phyloP scores from a whole-genome alignment of 1,140 invertebrate genomes.

The Paramacrobiotus metropolitanus region DNA sequence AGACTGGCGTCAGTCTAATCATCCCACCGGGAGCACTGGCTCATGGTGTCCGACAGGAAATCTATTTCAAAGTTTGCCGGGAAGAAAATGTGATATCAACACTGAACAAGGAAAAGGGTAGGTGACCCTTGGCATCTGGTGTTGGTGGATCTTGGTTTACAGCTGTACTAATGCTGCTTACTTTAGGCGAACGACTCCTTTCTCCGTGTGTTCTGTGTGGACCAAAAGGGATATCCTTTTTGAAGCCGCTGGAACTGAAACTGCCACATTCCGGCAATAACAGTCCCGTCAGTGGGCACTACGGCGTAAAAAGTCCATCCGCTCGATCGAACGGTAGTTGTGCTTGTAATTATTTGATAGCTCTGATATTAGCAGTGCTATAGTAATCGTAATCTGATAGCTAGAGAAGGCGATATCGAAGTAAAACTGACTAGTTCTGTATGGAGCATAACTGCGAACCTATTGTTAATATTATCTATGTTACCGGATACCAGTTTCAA shows the following conservation, averaged over 20 bases:
- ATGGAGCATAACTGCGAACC: no score
- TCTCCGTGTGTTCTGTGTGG: conserved; percentile 85
- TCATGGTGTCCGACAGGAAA: conserved; percentile 53
- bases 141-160: no score
- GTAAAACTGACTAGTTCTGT: no score
- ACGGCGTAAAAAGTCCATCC: conserved; percentile 1
- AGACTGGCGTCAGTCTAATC: conserved; percentile 65
- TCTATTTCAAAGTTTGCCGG: conserved; percentile 69
- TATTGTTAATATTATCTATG: background rate
- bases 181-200: conserved; percentile 61
- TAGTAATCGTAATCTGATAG: no score
- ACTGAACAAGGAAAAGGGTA: conserved; percentile 63
- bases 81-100: conserved; percentile 43
- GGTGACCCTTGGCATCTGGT: no score
- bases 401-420: no score
- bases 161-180: conserved; percentile 11
- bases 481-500: background rate
- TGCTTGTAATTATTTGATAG: no score
- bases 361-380: no score
- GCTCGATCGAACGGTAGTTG: no score
- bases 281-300: conserved; percentile 10
- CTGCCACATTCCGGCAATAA: conserved; percentile 29
- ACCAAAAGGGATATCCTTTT: conserved; percentile 65
- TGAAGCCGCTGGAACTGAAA: conserved; percentile 53
- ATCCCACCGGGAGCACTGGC: conserved; percentile 65